Percentiles rank a stretch among this genome's conserved stretches.
Evolutionary conservation across 1,140 invertebrate genomes (phyloP).

Genomic region (Telenomus remus): DNA sequence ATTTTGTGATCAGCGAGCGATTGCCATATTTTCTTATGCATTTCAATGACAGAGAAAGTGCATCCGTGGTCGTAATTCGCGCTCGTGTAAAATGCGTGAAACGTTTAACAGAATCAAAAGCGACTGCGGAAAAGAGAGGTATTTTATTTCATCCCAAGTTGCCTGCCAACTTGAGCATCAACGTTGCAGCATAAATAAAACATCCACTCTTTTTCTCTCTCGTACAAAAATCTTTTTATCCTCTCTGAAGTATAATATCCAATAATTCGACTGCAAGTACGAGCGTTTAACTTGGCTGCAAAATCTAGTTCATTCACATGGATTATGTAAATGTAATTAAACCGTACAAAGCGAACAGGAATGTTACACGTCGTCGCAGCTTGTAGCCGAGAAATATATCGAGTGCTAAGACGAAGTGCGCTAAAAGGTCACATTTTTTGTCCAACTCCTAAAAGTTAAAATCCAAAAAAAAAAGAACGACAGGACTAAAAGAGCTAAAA

Average conservation of each 20-base stretch:
- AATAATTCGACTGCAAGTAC: too few species aligned
- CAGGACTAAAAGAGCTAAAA: neutral
- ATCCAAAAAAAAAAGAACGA: neutral
- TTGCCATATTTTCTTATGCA: constrained; percentile 38
- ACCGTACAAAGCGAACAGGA: constrained; percentile 26
- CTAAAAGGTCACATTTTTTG: constrained; percentile 1
- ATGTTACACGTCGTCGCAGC: constrained; percentile 23
- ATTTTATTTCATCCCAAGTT: too few species aligned
- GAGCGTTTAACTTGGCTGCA: neutral
- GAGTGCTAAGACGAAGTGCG: constrained; percentile 9
- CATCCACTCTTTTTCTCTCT: too few species aligned
- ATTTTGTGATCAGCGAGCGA: neutral
- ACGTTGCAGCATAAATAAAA: too few species aligned
- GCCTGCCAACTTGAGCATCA: too few species aligned
- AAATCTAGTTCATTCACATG: constrained; percentile 19
- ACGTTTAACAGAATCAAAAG: constrained; percentile 16
- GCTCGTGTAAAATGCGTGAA: constrained; percentile 9
- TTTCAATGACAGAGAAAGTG: constrained; percentile 52
- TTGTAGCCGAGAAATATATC: constrained; percentile 21
- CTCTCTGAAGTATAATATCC: too few species aligned
- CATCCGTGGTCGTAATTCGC: constrained; percentile 27
- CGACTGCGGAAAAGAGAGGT: neutral
- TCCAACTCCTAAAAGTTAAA: too few species aligned
- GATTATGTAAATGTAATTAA: constrained; percentile 53
- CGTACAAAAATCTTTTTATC: too few species aligned